Evolutionary conservation across 2,113 vertebrate species (phyloP), one percentile per base, ranked within the genome.

Genomic region (Brachypodius melanocephalos): DNA sequence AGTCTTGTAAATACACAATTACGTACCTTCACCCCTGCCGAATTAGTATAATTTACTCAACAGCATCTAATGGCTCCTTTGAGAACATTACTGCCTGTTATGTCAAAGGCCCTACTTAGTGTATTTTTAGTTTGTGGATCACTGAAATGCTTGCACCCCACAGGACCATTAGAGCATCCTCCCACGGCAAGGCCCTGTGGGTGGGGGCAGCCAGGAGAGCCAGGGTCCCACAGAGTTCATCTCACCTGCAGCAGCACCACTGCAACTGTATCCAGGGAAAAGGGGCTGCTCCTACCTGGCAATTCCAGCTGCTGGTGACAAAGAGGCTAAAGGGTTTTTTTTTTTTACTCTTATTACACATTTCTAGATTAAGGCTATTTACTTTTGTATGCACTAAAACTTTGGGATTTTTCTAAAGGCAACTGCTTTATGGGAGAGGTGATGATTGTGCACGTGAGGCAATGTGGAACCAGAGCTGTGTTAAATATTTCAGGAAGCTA

Each of bases 51-150:
- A 77, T 95, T 97, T 93, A 79, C 87, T 94, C 75, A 67, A 58
- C 82, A 87, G 59, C 74, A 54, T 82, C 58, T 92, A 66, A 88
- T 88, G 88, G 55, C 48, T 95, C 43, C 63, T 89, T 95, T 68
- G 95, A 96, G 95, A 87, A 76, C 54, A 45, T 91, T 86, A 61
- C 66, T 71, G 54, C 34, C 74, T 94, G 11, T 93, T 90, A 95
- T 81, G 40, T 76, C 75, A 91, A 71, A 32, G 43, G 18, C 17
- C 28, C 26, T 31, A 45, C 34, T 82, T 87, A 43, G 45, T 40
- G 21, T 88, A 61, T 68, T 92, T 96, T 81, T 71, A 48, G 34
- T 66, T 85, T 89, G 63, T 88, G 54, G 91, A 54, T 89, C 55
- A 72, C 19, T 97, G 89, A 59, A 84, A 87, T 1, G 8, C 31